Evolutionary conservation across 2,797 vertebrate genomes (phyloP), one percentile per base, ranked within the genome.

Genomic region (Sciurus vulgaris): DNA sequence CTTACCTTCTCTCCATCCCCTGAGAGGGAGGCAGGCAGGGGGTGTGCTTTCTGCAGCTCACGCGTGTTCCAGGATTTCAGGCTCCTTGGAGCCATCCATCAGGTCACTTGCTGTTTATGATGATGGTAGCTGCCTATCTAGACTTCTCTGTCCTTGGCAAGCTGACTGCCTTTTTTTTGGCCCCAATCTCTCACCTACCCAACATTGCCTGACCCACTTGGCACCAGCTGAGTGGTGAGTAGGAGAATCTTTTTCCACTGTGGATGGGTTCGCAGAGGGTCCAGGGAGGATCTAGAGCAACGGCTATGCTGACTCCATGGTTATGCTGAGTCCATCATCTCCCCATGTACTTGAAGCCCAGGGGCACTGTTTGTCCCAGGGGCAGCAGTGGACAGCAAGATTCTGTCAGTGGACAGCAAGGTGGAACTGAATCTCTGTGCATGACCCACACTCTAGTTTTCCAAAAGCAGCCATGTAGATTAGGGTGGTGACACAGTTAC

Each of bases 381-480:
- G 67, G 33, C 74, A 65, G 76, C 28, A 1, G 0, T 12, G 24
- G 67, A 35, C 26, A 38, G 61, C 44, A 35, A 38, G 67, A 14
- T 15, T 41, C 41, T 59, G 47, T 14, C 3, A 2, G 30, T 3
- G 15, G n/a, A 35, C 47, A 20, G 59, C 26, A 5, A 14, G 17
- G 17, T 0, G 13, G 49, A 38, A 4, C n/a, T 17, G 4, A n/a
- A 35, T 35, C 30, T 86, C 67, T 74, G 67, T 2, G 2, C 1
- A 12, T 33, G 74, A 47, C 10, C 59, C 20, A 6, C 3, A 3
- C 51, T 18, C 88, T 2, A 1, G 35, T n/a, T 85, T 49, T 28
- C 59, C 7, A 9, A 9, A 24, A 70, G 33, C 4, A 35, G 61
- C 1, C 17, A 13, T 0, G 0, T 28, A 70, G 5, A 3, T 12